Evolutionary conservation across 2,113 vertebrate genomes (phyloP).

Genomic region (Saguinus midas): DNA sequence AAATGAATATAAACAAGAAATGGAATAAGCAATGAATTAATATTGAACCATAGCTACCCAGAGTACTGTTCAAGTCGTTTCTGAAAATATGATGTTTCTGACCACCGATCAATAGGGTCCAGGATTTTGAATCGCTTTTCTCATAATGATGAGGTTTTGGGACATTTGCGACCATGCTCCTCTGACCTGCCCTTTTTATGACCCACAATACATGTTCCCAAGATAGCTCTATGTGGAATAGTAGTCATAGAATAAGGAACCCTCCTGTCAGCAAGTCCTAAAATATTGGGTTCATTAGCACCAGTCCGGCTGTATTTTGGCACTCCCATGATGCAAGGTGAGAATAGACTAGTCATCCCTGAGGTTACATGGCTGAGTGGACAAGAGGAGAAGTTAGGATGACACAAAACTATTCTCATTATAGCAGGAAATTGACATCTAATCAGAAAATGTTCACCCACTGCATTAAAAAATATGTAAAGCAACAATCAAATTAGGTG

Average conservation of each 20-base stretch:
- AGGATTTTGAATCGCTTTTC: conserved; percentile 8
- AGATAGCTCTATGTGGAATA: neutral
- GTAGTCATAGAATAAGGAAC: neutral
- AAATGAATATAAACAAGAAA: conserved; percentile 72
- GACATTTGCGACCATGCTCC: neutral
- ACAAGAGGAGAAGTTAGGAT: neutral
- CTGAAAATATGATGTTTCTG: neutral
- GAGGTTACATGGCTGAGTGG: neutral
- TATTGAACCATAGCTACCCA: neutral
- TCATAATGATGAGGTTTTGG: neutral
- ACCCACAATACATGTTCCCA: neutral
- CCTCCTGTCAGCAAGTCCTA: neutral
- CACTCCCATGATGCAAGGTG: neutral
- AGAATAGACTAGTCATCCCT: neutral
- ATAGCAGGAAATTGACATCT: neutral
- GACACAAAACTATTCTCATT: neutral
- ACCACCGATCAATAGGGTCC: neutral
- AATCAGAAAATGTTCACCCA: neutral
- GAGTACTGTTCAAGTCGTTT: conserved; percentile 2
- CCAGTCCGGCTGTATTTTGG: neutral
- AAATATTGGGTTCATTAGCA: neutral
- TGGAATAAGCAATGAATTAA: conserved; percentile 72
- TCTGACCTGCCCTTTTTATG: neutral
- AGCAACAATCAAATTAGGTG: neutral
- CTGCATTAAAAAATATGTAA: conserved; percentile 22